Evolutionary conservation across 2,888 invertebrate genomes (phyloP).

Genomic region (Noctua pronuba): DNA sequence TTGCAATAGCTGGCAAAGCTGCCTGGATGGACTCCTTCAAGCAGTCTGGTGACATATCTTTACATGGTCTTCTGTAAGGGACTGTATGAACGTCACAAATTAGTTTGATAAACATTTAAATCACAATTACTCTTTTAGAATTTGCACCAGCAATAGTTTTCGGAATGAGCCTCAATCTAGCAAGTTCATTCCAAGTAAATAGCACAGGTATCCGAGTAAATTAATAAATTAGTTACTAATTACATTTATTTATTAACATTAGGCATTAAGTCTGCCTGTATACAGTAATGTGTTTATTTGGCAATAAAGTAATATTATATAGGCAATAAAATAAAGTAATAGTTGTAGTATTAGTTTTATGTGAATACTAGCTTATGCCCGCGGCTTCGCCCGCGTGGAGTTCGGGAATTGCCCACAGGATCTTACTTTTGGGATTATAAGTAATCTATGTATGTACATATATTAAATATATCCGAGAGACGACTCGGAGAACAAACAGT

Average conservation of each 20-base stretch:
- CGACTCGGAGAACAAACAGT: too few relatives aligned
- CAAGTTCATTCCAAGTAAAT: background rate
- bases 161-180: background rate
- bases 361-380: too few relatives aligned
- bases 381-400: too few relatives aligned
- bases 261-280: too few relatives aligned
- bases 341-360: background rate
- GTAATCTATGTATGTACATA: too few relatives aligned
- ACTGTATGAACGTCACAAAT: conserved; percentile 30
- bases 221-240: background rate
- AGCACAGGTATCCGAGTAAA: background rate
- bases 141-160: background rate
- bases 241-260: background rate
- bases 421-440: too few relatives aligned
- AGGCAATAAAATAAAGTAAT: too few relatives aligned
- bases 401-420: too few relatives aligned
- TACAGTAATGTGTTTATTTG: background rate
- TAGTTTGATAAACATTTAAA: background rate
- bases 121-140: background rate
- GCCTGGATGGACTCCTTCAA: conserved; percentile 72
- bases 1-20: conserved; percentile 71
- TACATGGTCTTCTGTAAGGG: conserved; percentile 68
- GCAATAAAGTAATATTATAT: too few relatives aligned
- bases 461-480: too few relatives aligned
- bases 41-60: conserved; percentile 71